Percentiles rank a stretch among this genome's conserved stretches.
These are phyloP conservation scores for Tetrax tetrax DNA, from an alignment of 2,113 vertebrate species.

Conservation along the genomic window DNA sequence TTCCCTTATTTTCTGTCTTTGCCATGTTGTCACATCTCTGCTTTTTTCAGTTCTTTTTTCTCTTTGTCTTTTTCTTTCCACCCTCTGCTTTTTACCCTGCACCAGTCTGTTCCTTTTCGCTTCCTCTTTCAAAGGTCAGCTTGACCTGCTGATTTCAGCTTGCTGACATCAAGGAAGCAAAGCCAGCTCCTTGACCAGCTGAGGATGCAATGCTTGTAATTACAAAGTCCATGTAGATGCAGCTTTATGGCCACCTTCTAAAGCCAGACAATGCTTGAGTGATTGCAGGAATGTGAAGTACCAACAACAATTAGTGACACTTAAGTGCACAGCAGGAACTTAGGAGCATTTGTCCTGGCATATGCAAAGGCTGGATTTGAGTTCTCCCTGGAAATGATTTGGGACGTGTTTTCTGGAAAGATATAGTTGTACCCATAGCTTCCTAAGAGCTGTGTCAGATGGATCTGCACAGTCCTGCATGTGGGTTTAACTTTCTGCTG, in stretches of 20 bases:
- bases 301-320: not conserved
- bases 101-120: not conserved
- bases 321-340: not conserved
- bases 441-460: not conserved
- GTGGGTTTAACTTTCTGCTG: not conserved
- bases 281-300: not conserved
- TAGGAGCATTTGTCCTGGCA: not conserved
- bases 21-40: not conserved
- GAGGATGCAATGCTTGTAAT: not conserved
- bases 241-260: not conserved
- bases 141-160: conserved; percentile 48
- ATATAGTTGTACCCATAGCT: not conserved
- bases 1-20: not conserved
- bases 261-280: not conserved
- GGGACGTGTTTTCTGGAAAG: not conserved
- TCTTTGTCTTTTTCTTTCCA: not conserved
- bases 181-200: not conserved
- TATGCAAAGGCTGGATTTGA: not conserved
- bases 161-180: not conserved
- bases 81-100: not conserved
- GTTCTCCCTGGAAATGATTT: not conserved
- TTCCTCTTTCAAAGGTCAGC: conserved; percentile 37
- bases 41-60: not conserved
- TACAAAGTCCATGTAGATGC: not conserved
- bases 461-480: not conserved